Conservation (phyloP, 2,888 invertebrate genomes). For the Melieria crassipennis region DNA sequence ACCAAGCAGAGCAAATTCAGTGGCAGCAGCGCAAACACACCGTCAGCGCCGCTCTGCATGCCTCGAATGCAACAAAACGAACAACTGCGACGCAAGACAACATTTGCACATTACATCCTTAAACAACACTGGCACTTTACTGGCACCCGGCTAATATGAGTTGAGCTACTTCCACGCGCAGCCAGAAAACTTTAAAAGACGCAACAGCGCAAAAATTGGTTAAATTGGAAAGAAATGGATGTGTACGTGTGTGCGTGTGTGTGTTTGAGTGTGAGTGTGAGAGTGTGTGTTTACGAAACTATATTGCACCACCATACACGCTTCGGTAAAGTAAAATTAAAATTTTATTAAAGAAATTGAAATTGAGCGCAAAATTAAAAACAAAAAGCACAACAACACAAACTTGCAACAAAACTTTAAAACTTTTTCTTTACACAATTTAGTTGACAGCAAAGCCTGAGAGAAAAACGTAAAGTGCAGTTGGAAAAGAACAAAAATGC, state of each 20-base stretch:
- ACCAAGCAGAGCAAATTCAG: too few species aligned
- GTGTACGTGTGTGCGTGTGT: not conserved
- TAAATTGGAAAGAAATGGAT: too few species aligned
- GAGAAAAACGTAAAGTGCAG: too few species aligned
- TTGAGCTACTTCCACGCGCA: not conserved
- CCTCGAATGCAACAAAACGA: not conserved
- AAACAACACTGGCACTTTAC: conserved; percentile 4
- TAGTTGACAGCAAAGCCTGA: too few species aligned
- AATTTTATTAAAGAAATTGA: not conserved
- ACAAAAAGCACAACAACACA: too few species aligned
- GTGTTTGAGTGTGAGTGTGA: not conserved
- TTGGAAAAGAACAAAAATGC: too few species aligned
- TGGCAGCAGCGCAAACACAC: not conserved
- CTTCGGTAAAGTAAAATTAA: not conserved
- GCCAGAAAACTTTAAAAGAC: too few species aligned
- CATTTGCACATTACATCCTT: not conserved
- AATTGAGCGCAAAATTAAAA: not conserved
- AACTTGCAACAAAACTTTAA: too few species aligned
- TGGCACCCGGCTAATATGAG: conserved; percentile 6
- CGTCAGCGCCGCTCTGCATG: not conserved
- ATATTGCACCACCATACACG: not conserved
- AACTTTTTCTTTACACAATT: too few species aligned
- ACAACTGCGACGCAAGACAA: not conserved
- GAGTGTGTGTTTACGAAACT: too few species aligned
- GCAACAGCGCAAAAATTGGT: too few species aligned